Evolutionary conservation across 2,888 invertebrate species (phyloP), one percentile per base, ranked within the genome.

Genomic region (Eilema caniola): DNA sequence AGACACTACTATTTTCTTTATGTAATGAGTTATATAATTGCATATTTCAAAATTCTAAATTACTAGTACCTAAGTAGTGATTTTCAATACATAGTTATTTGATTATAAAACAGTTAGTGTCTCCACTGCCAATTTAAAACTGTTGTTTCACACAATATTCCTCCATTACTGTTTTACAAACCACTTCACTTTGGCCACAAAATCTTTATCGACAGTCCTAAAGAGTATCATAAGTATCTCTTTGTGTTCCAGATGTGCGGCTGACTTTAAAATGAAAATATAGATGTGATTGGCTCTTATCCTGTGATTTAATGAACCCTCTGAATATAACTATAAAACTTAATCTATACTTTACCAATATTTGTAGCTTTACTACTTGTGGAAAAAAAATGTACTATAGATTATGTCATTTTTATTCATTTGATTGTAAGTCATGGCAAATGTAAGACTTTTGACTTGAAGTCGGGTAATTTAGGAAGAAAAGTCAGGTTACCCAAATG

Each of bases 111-210:
- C 20, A 16, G n/a, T 53, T n/a, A n/a, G n/a, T n/a, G n/a, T 53
- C n/a, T n/a, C n/a, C n/a, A 53, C 0, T 2, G n/a, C 53, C n/a
- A 53, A n/a, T 53, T 53, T n/a, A 53, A 53, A n/a, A 53, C n/a
- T 53, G 80, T 75, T 72, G 77, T 71, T 79, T 80, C 80, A 82
- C 82, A 82, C 79, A 82, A 59, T 25, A 25, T 59, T 59, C 5
- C 0, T 47, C 28, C 0, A 25, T 10, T 4, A 41, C 25, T n/a
- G 10, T 63, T 16, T 53, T 23, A 25, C 23, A 33, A 57, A 66
- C 25, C 41, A 14, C 25, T 7, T 37, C 12, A 16, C 16, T n/a
- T n/a, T 25, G 37, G 33, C 8, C 20, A 25, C 24, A 63, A 63
- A 63, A 47, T 25, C 47, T 63, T 63, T 28, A 47, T 63, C 20